These are phyloP conservation scores for Ailurus styani DNA, from an alignment of 2,113 vertebrate species.

Conservation along the genomic window DNA sequence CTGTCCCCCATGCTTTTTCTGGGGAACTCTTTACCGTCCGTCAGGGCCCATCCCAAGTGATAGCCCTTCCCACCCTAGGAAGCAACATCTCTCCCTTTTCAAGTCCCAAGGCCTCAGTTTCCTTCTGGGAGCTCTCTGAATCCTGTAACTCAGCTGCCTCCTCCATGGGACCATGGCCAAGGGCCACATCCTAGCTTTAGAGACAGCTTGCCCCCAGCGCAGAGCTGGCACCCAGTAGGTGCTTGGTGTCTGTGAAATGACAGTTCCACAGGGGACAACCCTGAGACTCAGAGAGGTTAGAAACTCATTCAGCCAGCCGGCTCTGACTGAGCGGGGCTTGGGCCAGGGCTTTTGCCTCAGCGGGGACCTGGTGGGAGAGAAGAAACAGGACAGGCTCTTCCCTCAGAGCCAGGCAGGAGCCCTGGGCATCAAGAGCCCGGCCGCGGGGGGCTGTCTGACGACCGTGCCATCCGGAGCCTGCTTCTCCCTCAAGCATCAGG, in stretches of 20 bases:
- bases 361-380: background rate
- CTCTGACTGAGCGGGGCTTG: accelerated
- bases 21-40: background rate
- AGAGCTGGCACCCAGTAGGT: background rate
- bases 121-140: background rate
- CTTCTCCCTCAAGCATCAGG: background rate
- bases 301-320: background rate
- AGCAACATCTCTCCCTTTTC: background rate
- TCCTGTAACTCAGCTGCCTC: background rate
- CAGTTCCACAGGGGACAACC: background rate
- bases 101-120: background rate
- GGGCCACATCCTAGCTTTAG: background rate
- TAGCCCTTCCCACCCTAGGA: background rate
- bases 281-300: background rate
- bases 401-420: background rate
- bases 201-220: background rate
- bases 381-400: background rate
- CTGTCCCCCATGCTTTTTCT: background rate
- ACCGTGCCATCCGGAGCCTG: background rate
- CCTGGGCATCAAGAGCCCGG: accelerated
- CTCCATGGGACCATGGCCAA: background rate
- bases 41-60: background rate
- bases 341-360: background rate
- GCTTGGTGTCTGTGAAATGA: background rate
- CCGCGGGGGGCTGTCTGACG: background rate